Percentiles rank a stretch among this genome's conserved stretches.
phyloP scores from a whole-genome alignment of 2,888 invertebrate genomes.

The Drosophila prostipennis region DNA sequence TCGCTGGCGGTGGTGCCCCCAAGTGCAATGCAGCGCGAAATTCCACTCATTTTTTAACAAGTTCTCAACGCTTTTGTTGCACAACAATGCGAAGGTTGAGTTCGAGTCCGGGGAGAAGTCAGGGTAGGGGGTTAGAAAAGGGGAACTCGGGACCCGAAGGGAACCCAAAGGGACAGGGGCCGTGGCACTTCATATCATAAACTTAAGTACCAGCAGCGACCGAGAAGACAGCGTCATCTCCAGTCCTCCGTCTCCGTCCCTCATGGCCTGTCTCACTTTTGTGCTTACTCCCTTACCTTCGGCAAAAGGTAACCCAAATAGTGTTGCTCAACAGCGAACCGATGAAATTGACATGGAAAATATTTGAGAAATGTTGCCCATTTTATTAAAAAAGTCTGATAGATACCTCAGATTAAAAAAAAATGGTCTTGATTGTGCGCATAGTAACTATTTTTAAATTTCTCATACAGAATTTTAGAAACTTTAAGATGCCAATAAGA shows the following conservation, averaged over 20 bases:
- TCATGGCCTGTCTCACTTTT: conserved; percentile 38
- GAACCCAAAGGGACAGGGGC: conserved; percentile 8
- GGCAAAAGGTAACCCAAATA: conserved; percentile 16
- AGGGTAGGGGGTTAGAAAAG: neutral
- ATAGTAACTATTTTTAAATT: no score
- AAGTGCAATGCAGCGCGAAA: conserved; percentile 81
- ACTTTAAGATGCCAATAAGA: no score
- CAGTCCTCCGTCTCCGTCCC: conserved; percentile 18
- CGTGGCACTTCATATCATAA: conserved; percentile 63
- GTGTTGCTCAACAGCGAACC: neutral
- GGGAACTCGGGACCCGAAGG: neutral
- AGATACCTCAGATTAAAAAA: no score
- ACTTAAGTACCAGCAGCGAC: conserved; percentile 43
- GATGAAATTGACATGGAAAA: neutral
- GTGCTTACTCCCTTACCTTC: conserved; percentile 58
- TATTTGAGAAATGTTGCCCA: neutral
- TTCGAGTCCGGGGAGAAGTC: conserved; percentile 25
- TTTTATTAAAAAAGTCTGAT: no score
- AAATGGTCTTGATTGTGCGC: no score
- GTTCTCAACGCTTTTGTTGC: conserved; percentile 76
- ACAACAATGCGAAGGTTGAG: conserved; percentile 72
- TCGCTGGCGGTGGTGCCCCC: conserved; percentile 28
- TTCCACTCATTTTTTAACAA: conserved; percentile 80
- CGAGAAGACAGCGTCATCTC: conserved; percentile 28
- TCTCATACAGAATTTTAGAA: no score